phyloP scores from a whole-genome alignment of 2,888 invertebrate genomes.

The Mayetiola destructor region DNA sequence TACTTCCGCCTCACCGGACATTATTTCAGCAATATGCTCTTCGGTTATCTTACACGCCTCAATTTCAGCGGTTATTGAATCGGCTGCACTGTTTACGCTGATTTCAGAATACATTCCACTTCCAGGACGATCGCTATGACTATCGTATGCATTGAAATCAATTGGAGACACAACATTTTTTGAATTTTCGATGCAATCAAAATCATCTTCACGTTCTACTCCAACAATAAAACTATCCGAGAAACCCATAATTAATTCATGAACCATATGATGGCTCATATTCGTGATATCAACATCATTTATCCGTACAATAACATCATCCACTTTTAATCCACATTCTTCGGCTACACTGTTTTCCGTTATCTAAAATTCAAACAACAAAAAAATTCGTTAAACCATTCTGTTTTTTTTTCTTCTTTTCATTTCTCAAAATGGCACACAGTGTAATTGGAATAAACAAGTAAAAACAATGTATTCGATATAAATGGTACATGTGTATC shows the following conservation, averaged over 20 bases:
- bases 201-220: constrained; percentile 2
- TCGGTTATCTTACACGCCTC: constrained; percentile 40
- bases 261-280: constrained; percentile 63
- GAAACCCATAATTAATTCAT: constrained; percentile 53
- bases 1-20: constrained; percentile 54
- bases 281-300: constrained; percentile 51
- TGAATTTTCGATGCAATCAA: background rate
- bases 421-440: background rate
- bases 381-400: background rate
- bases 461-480: background rate
- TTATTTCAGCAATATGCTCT: constrained; percentile 50
- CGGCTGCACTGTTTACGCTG: constrained; percentile 1
- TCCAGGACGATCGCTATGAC: background rate
- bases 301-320: constrained; percentile 70
- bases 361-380: constrained; percentile 43
- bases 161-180: constrained; percentile 15
- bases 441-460: background rate
- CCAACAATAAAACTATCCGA: constrained; percentile 54
- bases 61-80: constrained; percentile 23
- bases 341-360: constrained; percentile 68
- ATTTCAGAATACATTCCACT: constrained; percentile 6
- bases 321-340: constrained; percentile 61
- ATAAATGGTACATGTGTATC: too few species aligned
- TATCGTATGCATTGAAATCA: background rate
- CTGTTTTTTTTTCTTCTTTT: background rate